phyloP scores from a whole-genome alignment of 2,888 invertebrate genomes.

The Nasonia oneida region DNA sequence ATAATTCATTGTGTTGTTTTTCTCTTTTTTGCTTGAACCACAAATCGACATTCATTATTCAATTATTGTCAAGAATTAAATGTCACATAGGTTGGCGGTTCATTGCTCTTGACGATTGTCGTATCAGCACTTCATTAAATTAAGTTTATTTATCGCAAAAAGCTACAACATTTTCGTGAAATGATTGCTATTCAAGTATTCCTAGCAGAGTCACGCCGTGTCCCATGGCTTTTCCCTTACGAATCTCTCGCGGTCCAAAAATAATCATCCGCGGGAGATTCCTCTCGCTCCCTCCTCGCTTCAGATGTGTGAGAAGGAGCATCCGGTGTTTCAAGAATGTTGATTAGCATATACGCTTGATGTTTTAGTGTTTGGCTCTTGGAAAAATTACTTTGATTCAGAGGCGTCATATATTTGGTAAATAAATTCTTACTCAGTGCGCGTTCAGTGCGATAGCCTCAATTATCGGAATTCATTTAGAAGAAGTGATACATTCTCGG shows the following conservation, averaged over 20 bases:
- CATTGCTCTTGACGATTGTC: too few relatives aligned
- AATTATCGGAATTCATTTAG: background rate
- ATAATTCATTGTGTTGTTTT: too few relatives aligned
- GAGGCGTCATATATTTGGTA: too few relatives aligned
- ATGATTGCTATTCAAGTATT: background rate
- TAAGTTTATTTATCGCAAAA: background rate
- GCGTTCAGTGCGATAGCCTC: background rate
- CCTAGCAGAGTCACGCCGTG: background rate
- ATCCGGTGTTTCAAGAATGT: constrained; percentile 6
- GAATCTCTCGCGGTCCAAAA: background rate
- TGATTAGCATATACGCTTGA: background rate
- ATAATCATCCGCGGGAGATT: constrained; percentile 6
- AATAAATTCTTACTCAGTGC: too few relatives aligned
- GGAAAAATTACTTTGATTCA: background rate
- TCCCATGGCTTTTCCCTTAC: background rate
- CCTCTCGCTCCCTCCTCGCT: background rate
- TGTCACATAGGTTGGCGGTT: background rate
- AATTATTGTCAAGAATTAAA: background rate
- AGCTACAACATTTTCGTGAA: too few relatives aligned
- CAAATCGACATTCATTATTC: too few relatives aligned
- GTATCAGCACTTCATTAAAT: background rate
- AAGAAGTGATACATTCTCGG: background rate
- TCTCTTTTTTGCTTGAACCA: too few relatives aligned
- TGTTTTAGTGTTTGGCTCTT: background rate
- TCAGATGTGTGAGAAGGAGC: background rate